These are phyloP conservation scores for Drosophila mimica DNA, from an alignment of 2,888 invertebrate species.

Conservation along the genomic window DNA sequence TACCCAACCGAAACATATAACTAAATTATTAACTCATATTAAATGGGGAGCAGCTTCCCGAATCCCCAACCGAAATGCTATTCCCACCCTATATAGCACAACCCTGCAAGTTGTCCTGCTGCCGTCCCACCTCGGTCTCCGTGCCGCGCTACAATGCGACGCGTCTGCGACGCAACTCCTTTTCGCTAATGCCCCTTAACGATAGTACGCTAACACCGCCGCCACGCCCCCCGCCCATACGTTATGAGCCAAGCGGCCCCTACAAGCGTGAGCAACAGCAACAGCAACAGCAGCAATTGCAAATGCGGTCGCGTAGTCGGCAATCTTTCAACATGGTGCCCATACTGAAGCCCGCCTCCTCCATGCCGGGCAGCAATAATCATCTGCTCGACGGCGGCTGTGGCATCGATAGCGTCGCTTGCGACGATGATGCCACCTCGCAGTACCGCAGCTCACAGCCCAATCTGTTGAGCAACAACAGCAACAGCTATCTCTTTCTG, in stretches of 20 bases:
- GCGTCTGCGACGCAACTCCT: constrained; percentile 66
- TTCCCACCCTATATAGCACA: constrained; percentile 85
- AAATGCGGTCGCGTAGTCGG: constrained; percentile 53
- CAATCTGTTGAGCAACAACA: constrained; percentile 69
- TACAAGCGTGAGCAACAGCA: constrained; percentile 37
- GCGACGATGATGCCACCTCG: constrained; percentile 45
- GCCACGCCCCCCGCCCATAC: constrained; percentile 79
- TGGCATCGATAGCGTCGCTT: constrained; percentile 43
- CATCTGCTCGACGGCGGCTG: constrained; percentile 59
- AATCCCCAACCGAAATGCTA: constrained; percentile 84
- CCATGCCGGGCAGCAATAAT: constrained; percentile 82
- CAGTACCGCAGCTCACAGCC: constrained; percentile 82
- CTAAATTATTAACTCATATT: constrained; percentile 30
- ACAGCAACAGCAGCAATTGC: constrained; percentile 30
- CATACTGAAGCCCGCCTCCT: constrained; percentile 83
- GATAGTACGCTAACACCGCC: constrained; percentile 79
- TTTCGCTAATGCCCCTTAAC: constrained; percentile 60
- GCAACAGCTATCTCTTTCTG: constrained; percentile 71
- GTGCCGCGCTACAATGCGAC: constrained; percentile 79
- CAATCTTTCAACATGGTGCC: constrained; percentile 82
- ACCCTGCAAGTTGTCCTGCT: constrained; percentile 84
- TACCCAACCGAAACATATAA: constrained; percentile 16
- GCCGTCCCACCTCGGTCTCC: constrained; percentile 82
- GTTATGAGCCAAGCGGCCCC: constrained; percentile 50
- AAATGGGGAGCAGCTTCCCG: constrained; percentile 81